Percentiles rank a stretch among this genome's conserved stretches.
Evolutionary conservation across 2,797 vertebrate genomes (phyloP).

Genomic region (Thalassophryne amazonica): DNA sequence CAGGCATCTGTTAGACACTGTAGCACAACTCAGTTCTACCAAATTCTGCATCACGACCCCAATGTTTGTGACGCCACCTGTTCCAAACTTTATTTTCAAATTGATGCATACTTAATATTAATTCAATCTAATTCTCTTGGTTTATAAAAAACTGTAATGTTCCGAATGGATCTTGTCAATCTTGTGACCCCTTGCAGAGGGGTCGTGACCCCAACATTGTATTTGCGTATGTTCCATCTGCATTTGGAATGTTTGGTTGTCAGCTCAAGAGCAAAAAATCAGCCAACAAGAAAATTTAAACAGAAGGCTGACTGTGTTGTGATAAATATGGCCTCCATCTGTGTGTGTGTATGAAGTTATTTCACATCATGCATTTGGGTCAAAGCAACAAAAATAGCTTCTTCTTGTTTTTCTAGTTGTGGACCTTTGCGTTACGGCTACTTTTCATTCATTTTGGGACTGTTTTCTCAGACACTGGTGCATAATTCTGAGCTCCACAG

Average conservation of each 20-base stretch:
- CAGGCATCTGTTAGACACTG: slow-evolving; percentile 1
- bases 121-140: too few species aligned
- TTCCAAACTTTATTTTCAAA: too few species aligned
- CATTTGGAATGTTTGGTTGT: too few species aligned
- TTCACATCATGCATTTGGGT: slow-evolving; percentile 12
- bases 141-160: too few species aligned
- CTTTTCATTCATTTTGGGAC: slow-evolving; percentile 40
- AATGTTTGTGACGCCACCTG: too few species aligned
- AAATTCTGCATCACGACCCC: too few species aligned
- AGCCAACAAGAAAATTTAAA: slow-evolving; percentile 4
- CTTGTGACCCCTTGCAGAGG: too few species aligned
- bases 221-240: too few species aligned
- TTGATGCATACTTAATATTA: too few species aligned
- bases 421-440: slow-evolving; percentile 19
- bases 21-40: slow-evolving; percentile 1
- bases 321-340: slow-evolving; percentile 5
- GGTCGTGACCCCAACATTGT: too few species aligned
- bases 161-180: too few species aligned
- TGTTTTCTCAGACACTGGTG: slow-evolving; percentile 51
- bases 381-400: slow-evolving; percentile 19
- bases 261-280: neutral
- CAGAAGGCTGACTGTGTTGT: slow-evolving; percentile 14
- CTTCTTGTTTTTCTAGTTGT: slow-evolving; percentile 18
- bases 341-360: slow-evolving; percentile 5
- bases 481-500: slow-evolving; percentile 35